Conservation (phyloP, 2,797 vertebrate genomes). For the Alectoris magna region DNA sequence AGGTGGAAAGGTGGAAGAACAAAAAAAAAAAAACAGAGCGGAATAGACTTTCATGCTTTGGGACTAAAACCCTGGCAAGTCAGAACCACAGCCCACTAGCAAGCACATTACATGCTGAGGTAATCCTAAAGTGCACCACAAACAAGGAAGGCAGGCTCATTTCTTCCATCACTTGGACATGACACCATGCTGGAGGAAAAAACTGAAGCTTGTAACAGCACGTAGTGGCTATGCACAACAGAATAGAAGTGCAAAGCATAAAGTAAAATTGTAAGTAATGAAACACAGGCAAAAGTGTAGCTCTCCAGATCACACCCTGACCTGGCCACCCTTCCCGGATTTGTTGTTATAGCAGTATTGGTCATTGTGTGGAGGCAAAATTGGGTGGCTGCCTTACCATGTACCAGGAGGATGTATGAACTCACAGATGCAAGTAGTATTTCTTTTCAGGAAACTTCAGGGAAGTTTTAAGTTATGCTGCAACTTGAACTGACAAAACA, state of each 20-base stretch:
- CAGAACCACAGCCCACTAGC: background rate
- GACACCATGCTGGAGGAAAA: background rate
- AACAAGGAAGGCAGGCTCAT: background rate
- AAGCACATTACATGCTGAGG: fast-evolving
- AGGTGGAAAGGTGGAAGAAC: too few species aligned
- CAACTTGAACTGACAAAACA: background rate
- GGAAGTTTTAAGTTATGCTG: background rate
- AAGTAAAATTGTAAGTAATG: background rate
- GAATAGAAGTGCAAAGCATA: background rate
- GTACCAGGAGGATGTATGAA: background rate
- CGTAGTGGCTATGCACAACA: background rate
- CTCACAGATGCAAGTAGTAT: background rate
- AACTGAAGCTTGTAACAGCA: background rate
- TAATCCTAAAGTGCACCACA: background rate
- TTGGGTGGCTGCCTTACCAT: background rate
- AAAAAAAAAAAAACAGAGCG: background rate
- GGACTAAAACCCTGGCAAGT: background rate
- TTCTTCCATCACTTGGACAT: background rate
- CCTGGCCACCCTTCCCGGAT: background rate
- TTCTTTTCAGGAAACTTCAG: background rate
- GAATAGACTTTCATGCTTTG: background rate
- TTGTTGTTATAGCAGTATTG: background rate
- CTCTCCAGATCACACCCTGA: background rate
- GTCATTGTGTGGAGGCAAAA: background rate
- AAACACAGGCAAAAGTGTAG: background rate